Percentiles rank a stretch among this genome's conserved stretches.
These are phyloP conservation scores for Popillia japonica DNA, from an alignment of 1,140 invertebrate genomes.

Conservation along the genomic window DNA sequence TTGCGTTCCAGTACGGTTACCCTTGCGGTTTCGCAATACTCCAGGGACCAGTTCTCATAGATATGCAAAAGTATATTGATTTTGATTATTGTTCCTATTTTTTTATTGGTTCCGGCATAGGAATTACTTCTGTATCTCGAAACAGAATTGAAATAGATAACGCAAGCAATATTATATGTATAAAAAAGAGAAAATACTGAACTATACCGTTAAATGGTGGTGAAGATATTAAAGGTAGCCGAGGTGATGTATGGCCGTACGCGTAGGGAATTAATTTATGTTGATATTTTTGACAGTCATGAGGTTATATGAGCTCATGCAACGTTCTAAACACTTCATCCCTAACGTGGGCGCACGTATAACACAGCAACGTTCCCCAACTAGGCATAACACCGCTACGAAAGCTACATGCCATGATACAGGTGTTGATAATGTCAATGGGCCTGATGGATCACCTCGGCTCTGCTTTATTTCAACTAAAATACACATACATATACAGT, in stretches of 20 bases:
- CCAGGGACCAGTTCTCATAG: not conserved
- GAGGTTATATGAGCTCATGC: slow-evolving; percentile 33
- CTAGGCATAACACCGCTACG: not conserved
- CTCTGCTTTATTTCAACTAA: slow-evolving; percentile 38
- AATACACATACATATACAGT: no score
- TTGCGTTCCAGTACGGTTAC: not conserved
- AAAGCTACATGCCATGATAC: slow-evolving; percentile 45
- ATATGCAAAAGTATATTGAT: not conserved
- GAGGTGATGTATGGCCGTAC: slow-evolving; percentile 29
- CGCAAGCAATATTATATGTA: no score
- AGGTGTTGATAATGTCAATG: slow-evolving; percentile 54
- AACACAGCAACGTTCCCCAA: not conserved
- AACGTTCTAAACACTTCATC: slow-evolving; percentile 6
- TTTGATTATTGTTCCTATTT: not conserved
- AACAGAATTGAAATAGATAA: no score
- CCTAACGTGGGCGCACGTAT: not conserved
- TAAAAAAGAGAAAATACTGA: no score
- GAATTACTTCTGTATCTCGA: no score
- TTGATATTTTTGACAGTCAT: slow-evolving; percentile 39
- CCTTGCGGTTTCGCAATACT: not conserved
- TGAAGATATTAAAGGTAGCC: slow-evolving; percentile 21
- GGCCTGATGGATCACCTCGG: slow-evolving; percentile 51
- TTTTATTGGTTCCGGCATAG: no score
- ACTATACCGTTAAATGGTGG: no score
- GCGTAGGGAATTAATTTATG: slow-evolving; percentile 26